These are phyloP conservation scores for Ciconia boyciana DNA, from an alignment of 2,113 vertebrate species.

Conservation along the genomic window DNA sequence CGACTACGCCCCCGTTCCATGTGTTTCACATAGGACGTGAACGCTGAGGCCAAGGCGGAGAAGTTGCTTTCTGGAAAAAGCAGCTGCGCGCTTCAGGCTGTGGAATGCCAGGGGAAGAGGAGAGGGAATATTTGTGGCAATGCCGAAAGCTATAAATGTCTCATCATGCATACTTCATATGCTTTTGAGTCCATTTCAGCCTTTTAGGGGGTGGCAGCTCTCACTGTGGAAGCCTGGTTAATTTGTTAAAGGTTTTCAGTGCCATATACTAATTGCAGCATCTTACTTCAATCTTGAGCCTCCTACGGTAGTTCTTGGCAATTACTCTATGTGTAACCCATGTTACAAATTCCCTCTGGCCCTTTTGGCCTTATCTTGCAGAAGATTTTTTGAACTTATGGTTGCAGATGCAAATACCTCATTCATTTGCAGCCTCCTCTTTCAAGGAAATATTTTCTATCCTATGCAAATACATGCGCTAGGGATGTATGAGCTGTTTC, in stretches of 20 bases:
- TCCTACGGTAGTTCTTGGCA: background rate
- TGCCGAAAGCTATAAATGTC: slow-evolving; percentile 59
- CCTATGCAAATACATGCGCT: background rate
- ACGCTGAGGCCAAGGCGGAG: background rate
- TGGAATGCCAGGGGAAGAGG: slow-evolving; percentile 41
- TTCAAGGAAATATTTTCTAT: slow-evolving; percentile 6
- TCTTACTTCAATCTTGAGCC: background rate
- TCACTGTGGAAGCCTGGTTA: background rate
- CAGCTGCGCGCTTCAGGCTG: background rate
- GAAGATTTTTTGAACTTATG: background rate
- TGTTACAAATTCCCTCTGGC: background rate
- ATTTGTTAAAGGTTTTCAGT: slow-evolving; percentile 17
- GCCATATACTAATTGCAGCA: background rate
- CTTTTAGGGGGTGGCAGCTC: slow-evolving; percentile 24
- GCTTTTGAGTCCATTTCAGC: slow-evolving; percentile 44
- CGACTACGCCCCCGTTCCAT: background rate
- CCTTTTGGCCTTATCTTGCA: background rate
- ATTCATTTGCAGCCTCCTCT: slow-evolving; percentile 8
- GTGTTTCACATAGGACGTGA: background rate
- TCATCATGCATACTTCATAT: slow-evolving; percentile 54
- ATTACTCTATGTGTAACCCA: background rate
- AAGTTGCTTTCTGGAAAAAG: slow-evolving; percentile 8
- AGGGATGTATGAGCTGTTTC: background rate
- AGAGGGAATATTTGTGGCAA: slow-evolving; percentile 58
- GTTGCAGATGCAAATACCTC: slow-evolving; percentile 20